phyloP scores from a whole-genome alignment of 2,113 vertebrate genomes.

The Agapornis roseicollis region DNA sequence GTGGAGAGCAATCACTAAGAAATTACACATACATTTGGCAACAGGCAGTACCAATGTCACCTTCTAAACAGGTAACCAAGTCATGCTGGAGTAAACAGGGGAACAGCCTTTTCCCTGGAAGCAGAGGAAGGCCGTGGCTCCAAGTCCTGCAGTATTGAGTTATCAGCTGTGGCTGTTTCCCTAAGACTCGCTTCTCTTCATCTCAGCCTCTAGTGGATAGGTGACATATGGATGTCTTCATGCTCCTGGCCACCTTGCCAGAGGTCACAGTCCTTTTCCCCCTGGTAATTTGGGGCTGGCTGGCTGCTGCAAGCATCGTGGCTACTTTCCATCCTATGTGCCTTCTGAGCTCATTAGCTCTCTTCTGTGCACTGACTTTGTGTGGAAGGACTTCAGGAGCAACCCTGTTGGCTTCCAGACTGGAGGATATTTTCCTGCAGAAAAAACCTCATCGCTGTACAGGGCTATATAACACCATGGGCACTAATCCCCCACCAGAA shows the following conservation, averaged over 20 bases:
- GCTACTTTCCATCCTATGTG: neutral
- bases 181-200: neutral
- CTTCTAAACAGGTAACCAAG: neutral
- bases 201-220: neutral
- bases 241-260: neutral
- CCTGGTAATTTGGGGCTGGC: neutral
- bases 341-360: neutral
- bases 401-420: neutral
- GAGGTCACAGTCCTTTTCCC: slow-evolving; percentile 12
- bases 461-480: neutral
- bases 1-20: neutral
- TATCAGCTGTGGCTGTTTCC: slow-evolving; percentile 5
- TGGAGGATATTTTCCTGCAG: neutral
- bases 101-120: neutral
- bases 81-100: neutral
- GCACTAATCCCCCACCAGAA: neutral
- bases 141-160: neutral
- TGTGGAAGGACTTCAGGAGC: neutral
- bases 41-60: neutral
- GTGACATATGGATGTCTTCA: neutral
- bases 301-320: neutral
- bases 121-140: neutral
- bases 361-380: neutral
- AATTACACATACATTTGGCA: neutral
- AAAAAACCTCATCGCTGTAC: neutral